Percentiles rank a stretch among this genome's conserved stretches.
Conservation (phyloP, 2,888 invertebrate species). For the Hypomecis punctinalis region DNA sequence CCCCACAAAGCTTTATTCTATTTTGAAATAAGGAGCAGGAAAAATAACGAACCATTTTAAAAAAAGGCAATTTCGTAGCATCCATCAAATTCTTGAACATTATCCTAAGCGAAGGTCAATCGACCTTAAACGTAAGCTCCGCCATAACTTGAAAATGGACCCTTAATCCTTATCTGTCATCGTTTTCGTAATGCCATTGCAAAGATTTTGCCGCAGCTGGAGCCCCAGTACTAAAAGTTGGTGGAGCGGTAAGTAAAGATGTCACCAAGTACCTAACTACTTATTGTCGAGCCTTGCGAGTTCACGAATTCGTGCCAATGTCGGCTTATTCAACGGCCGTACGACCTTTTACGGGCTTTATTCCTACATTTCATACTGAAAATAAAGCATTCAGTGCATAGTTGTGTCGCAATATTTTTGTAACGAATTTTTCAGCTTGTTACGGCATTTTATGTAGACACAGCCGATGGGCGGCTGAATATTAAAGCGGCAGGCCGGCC, state of each 20-base stretch:
- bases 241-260: conserved; percentile 15
- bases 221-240: conserved; percentile 6
- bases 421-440: conserved; percentile 28
- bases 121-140: conserved; percentile 20
- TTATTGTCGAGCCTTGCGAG: conserved; percentile 30
- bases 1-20: conserved; percentile 13
- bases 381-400: conserved; percentile 30
- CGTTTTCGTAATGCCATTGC: conserved; percentile 11
- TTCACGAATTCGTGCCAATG: conserved; percentile 35
- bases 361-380: conserved; percentile 36
- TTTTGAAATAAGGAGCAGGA: conserved; percentile 4
- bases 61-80: conserved; percentile 1
- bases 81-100: conserved; percentile 14
- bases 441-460: conserved; percentile 21
- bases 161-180: conserved; percentile 15
- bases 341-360: conserved; percentile 27
- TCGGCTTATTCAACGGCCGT: conserved; percentile 34
- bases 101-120: conserved; percentile 22
- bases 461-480: conserved; percentile 36
- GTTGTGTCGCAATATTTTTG: conserved; percentile 38
- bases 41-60: conserved; percentile 2
- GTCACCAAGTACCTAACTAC: conserved; percentile 32
- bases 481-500: conserved; percentile 46
- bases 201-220: conserved; percentile 10
- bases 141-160: conserved; percentile 18